Base-by-base conservation (phyloP, 1,140 invertebrate genomes). In the Oryctes rhinoceros region DNA sequence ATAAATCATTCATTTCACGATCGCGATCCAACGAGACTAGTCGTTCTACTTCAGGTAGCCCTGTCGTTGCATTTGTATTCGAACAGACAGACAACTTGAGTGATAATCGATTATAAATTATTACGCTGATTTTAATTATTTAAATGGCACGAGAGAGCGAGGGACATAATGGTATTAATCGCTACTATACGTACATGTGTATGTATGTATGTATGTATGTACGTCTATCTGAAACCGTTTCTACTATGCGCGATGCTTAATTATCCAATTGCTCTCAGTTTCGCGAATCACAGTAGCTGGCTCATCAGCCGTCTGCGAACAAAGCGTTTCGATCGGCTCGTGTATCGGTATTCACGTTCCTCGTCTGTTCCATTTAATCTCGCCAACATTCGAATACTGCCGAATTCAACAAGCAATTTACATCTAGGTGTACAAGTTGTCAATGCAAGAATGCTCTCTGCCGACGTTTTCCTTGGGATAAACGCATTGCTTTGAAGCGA, bases 41-140 rank as follows among this genome's bases (percentile, higher is more conserved):
- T 0, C 2, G 24, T 30, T 30, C 24, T 30, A 30, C 2, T 30
- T 30, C 24, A 30, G 13, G 47, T 13, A 48, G 13, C 47, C 47
- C 13, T 13, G 47, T 10, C 13, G 47, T 48, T 10, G 47, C 47
- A 48, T 0, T 48, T 48, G 13, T 48, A 48, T 10, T 48, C 47
- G 47, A 48, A 10, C 7, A 48, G 7, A 53, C n/a, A 53, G n/a
- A 53, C 49, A 53, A 53, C n/a, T 67, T 10, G 62, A 20, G 62
- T 3, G 62, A 67, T 67, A 67, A 18, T 30, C 62, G 62, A 67
- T 24, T 67, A 67, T 67, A 67, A 67, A 67, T 67, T 67, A 67
- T 67, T 67, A 18, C 18, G 62, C 24, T 30, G 62, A 67, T 20
- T 67, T 30, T 67, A 67, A 67, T 67, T 67, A 67, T 67, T 67